Evolutionary conservation across 2,888 invertebrate species (phyloP).

Genomic region (Agriopis leucophaearia): DNA sequence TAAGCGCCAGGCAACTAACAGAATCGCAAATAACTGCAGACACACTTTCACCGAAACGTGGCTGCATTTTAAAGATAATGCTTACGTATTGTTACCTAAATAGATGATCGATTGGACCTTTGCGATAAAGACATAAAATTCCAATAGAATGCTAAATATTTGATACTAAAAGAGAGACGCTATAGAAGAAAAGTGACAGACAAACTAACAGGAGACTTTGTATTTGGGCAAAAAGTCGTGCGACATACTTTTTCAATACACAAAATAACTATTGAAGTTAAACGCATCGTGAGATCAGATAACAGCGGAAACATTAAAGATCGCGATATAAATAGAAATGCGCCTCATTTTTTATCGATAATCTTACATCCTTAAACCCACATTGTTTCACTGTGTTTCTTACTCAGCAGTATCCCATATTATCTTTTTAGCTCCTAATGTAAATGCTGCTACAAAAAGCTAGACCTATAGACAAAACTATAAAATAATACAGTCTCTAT

Average conservation of each 20-base stretch:
- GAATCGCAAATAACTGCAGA: constrained; percentile 31
- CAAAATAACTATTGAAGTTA: not conserved
- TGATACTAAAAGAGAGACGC: not conserved
- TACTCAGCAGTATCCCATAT: not conserved
- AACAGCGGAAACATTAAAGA: constrained; percentile 11
- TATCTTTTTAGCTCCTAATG: not conserved
- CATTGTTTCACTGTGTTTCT: not conserved
- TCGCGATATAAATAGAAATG: constrained; percentile 13
- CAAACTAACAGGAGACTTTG: not conserved
- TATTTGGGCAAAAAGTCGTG: not conserved
- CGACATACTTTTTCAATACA: not conserved
- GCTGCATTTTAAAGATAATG: constrained; percentile 27
- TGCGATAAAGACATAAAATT: constrained; percentile 1
- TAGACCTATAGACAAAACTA: constrained; percentile 12
- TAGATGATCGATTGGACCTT: constrained; percentile 13
- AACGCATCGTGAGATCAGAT: constrained; percentile 9
- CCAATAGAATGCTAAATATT: constrained; percentile 8
- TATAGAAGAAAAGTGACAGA: not conserved
- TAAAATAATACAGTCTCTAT: constrained; percentile 23
- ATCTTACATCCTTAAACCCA: not conserved
- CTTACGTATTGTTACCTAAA: constrained; percentile 18
- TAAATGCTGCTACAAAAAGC: not conserved
- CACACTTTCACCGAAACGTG: constrained; percentile 38
- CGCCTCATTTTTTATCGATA: constrained; percentile 1
- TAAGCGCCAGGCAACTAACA: constrained; percentile 17